Conservation (phyloP, 2,888 invertebrate species). For the Melipona beecheii region DNA sequence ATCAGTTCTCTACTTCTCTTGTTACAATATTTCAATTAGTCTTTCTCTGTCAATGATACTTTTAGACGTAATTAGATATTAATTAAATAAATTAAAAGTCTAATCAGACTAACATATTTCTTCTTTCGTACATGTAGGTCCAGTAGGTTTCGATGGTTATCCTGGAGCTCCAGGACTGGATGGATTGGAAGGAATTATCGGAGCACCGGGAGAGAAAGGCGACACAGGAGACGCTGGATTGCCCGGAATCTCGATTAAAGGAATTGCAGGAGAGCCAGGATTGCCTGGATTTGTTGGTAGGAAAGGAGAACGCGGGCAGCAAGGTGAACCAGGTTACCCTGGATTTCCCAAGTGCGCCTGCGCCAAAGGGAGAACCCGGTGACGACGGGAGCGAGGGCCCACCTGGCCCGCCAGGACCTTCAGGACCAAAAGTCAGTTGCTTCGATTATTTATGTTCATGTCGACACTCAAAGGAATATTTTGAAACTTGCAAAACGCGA, state of each 20-base stretch:
- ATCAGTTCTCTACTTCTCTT: too few relatives aligned
- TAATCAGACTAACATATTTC: not conserved
- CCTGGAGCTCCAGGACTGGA: constrained; percentile 86
- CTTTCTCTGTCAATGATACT: too few relatives aligned
- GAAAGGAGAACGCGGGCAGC: constrained; percentile 77
- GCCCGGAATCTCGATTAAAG: constrained; percentile 84
- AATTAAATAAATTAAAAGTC: too few relatives aligned
- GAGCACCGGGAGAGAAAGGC: constrained; percentile 86
- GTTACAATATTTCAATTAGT: too few relatives aligned
- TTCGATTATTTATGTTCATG: not conserved
- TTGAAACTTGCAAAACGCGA: too few relatives aligned
- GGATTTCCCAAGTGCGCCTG: constrained; percentile 79
- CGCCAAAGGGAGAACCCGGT: constrained; percentile 82
- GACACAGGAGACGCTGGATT: constrained; percentile 87
- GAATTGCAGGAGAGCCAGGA: constrained; percentile 83
- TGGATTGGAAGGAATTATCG: constrained; percentile 88
- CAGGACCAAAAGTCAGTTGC: constrained; percentile 72
- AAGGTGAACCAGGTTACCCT: constrained; percentile 80
- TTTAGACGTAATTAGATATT: too few relatives aligned
- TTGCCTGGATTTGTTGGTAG: constrained; percentile 77
- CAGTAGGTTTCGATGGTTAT: constrained; percentile 86
- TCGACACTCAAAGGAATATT: too few relatives aligned
- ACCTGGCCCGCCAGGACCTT: constrained; percentile 85
- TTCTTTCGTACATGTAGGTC: constrained; percentile 83
- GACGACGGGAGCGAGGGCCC: constrained; percentile 79